Percentiles rank a stretch among this genome's conserved stretches.
These are phyloP conservation scores for Astyanax mexicanus DNA, from an alignment of 2,797 vertebrate genomes.

Conservation along the genomic window DNA sequence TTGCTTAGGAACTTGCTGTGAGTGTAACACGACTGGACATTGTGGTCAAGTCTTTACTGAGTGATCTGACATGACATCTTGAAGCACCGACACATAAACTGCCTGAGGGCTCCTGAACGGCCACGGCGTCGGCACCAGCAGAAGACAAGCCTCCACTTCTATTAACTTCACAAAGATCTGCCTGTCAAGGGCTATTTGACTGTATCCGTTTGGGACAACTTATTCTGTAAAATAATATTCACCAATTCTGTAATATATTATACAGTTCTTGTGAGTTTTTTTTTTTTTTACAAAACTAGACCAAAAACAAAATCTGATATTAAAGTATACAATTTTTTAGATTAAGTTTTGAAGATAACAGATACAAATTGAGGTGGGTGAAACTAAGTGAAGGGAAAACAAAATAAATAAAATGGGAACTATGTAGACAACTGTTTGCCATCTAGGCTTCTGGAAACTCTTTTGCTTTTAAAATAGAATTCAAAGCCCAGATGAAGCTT, in stretches of 20 bases:
- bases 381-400: no score
- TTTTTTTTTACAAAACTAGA: no score
- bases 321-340: no score
- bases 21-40: conserved; percentile 65
- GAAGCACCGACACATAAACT: conserved; percentile 35
- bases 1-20: conserved; percentile 35
- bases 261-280: no score
- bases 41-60: conserved; percentile 59
- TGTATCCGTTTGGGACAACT: not conserved
- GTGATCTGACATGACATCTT: conserved; percentile 55
- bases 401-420: not conserved
- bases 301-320: no score
- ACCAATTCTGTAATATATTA: not conserved
- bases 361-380: no score
- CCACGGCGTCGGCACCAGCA: not conserved
- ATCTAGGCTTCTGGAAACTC: not conserved
- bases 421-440: not conserved
- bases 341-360: no score
- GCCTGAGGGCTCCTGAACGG: conserved; percentile 2
- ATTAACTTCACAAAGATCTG: not conserved
- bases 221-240: not conserved
- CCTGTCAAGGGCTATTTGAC: conserved; percentile 1
- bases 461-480: not conserved
- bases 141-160: conserved; percentile 20
- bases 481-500: not conserved